Evolutionary conservation across 2,797 vertebrate species (phyloP).

Genomic region (Coendou prehensilis): DNA sequence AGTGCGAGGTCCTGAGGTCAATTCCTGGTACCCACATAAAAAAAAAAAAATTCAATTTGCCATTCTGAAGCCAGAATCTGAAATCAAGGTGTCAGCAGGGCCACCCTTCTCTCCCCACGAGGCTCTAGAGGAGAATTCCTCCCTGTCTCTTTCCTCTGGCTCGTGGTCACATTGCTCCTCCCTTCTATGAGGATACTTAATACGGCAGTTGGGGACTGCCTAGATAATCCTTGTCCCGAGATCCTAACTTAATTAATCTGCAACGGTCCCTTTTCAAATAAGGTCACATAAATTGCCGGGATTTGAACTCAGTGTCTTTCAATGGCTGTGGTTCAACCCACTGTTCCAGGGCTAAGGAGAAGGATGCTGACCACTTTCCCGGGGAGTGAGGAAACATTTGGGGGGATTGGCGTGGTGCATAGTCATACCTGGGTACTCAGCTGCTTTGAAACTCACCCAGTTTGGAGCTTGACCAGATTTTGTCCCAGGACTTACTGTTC

Average conservation of each 20-base stretch:
- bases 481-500: not conserved
- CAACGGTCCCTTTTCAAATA: not conserved
- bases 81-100: not conserved
- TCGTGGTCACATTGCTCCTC: not conserved
- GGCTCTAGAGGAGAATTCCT: not conserved
- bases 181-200: not conserved
- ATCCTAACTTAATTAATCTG: constrained; percentile 25
- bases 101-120: not conserved
- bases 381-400: not conserved
- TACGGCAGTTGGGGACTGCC: not conserved
- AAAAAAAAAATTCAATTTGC: too few species aligned
- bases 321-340: not conserved
- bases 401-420: not conserved
- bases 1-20: too few species aligned
- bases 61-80: not conserved
- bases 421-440: not conserved
- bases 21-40: too few species aligned
- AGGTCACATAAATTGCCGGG: not conserved
- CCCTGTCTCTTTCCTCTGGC: not conserved
- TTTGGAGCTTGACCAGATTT: not conserved
- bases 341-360: not conserved
- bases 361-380: not conserved
- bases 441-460: not conserved
- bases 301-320: not conserved
- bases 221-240: not conserved